Conservation (phyloP, 2,113 vertebrate species). For the Proterorhinus semilunaris region DNA sequence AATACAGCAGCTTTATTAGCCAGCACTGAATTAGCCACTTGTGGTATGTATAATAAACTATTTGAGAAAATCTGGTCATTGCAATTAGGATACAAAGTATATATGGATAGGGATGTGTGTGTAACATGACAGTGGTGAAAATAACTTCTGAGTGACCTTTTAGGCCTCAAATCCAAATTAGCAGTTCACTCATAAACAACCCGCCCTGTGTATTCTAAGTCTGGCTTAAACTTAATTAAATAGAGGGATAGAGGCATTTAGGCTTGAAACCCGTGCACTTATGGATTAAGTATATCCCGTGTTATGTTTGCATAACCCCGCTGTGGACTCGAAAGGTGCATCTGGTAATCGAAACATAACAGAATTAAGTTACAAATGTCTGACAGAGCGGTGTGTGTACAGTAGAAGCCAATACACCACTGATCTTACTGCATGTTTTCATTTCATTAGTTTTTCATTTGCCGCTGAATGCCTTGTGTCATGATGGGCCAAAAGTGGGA, state of each 20-base stretch:
- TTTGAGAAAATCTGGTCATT: constrained; percentile 29
- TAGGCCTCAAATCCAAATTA: constrained; percentile 41
- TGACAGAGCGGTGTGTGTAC: constrained; percentile 73
- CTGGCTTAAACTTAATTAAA: constrained; percentile 69
- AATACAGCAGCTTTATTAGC: not conserved
- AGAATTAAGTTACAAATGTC: constrained; percentile 78
- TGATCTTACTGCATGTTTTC: constrained; percentile 75
- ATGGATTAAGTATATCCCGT: constrained; percentile 51
- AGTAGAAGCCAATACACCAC: constrained; percentile 66
- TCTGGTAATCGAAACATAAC: constrained; percentile 79
- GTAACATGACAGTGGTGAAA: constrained; percentile 32
- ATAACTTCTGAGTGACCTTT: constrained; percentile 58
- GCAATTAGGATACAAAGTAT: constrained; percentile 36
- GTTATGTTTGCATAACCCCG: constrained; percentile 80
- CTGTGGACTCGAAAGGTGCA: constrained; percentile 73
- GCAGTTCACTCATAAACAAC: constrained; percentile 47
- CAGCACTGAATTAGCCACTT: constrained; percentile 1
- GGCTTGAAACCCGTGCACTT: constrained; percentile 52
- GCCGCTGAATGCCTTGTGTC: constrained; percentile 59
- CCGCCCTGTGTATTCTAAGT: constrained; percentile 56
- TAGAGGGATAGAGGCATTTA: constrained; percentile 59
- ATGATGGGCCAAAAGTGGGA: constrained; percentile 55
- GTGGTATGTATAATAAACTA: not conserved
- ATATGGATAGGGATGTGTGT: constrained; percentile 19
- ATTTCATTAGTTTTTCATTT: constrained; percentile 82